Percentiles rank a stretch among this genome's conserved stretches.
phyloP scores from a whole-genome alignment of 2,888 invertebrate genomes.

The Tipula lateralis region DNA sequence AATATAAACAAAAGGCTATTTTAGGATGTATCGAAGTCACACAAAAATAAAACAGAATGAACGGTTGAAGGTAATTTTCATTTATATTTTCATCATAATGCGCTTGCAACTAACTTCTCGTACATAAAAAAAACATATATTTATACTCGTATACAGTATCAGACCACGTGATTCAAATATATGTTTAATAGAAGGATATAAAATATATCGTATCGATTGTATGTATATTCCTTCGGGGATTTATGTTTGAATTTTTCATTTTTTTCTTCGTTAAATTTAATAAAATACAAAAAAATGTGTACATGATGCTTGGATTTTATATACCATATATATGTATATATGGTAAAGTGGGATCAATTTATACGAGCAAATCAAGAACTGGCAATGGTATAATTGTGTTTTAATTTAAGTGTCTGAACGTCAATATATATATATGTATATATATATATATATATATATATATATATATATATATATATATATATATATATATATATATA shows the following conservation, averaged over 20 bases:
- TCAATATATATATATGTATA: no score
- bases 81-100: not conserved
- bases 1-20: not conserved
- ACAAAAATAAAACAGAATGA: not conserved
- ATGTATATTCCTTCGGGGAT: constrained; percentile 7
- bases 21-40: not conserved
- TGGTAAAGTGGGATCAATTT: not conserved
- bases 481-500: not conserved
- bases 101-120: not conserved
- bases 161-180: not conserved
- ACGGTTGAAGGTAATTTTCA: not conserved
- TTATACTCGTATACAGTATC: not conserved
- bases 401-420: not conserved
- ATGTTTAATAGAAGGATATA: not conserved
- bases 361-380: not conserved
- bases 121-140: not conserved
- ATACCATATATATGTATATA: no score
- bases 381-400: not conserved
- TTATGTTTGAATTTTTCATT: not conserved
- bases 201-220: constrained; percentile 1
- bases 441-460: no score
- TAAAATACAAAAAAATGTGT: not conserved
- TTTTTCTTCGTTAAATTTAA: not conserved
- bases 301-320: not conserved
- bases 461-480: not conserved